Conservation (phyloP, 2,113 vertebrate species). For the Lophius piscatorius region DNA sequence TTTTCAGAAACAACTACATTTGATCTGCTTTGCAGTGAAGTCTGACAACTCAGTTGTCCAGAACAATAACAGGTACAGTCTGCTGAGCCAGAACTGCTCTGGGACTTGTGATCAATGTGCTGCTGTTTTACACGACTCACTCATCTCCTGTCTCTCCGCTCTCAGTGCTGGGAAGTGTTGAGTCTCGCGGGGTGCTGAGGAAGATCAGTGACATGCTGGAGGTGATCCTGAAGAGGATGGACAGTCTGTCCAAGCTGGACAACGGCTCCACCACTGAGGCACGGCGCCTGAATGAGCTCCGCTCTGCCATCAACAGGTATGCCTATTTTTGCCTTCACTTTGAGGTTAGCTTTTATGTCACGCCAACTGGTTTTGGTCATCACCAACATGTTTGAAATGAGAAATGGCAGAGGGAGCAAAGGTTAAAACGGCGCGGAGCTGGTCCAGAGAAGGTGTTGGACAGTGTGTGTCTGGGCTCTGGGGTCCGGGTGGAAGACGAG, state of each 20-base stretch:
- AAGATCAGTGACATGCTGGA: slow-evolving; percentile 98
- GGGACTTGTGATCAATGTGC: slow-evolving; percentile 25
- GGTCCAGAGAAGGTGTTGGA: too few species aligned
- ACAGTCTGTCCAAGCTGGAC: slow-evolving; percentile 89
- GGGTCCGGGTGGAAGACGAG: too few species aligned
- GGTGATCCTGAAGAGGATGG: slow-evolving; percentile 92
- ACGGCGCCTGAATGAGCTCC: slow-evolving; percentile 82
- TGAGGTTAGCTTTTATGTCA: background rate
- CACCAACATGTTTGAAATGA: too few species aligned
- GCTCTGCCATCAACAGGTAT: slow-evolving; percentile 87
- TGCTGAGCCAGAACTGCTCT: slow-evolving; percentile 24
- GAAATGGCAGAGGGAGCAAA: too few species aligned
- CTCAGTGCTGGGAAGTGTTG: slow-evolving; percentile 88
- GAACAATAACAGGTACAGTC: slow-evolving; percentile 18
- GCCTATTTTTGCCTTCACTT: background rate
- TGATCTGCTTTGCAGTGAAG: slow-evolving; percentile 17
- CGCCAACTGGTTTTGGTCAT: background rate
- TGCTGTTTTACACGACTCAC: slow-evolving; percentile 25
- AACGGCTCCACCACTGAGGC: slow-evolving; percentile 84
- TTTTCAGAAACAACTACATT: too few species aligned
- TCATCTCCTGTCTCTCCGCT: slow-evolving; percentile 23
- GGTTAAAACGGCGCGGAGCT: too few species aligned
- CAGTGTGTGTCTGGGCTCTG: too few species aligned
- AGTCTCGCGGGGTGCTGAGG: slow-evolving; percentile 92
- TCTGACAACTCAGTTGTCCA: slow-evolving; percentile 16